These are phyloP conservation scores for Leistus spinibarbis DNA, from an alignment of 2,888 invertebrate species.

Conservation along the genomic window DNA sequence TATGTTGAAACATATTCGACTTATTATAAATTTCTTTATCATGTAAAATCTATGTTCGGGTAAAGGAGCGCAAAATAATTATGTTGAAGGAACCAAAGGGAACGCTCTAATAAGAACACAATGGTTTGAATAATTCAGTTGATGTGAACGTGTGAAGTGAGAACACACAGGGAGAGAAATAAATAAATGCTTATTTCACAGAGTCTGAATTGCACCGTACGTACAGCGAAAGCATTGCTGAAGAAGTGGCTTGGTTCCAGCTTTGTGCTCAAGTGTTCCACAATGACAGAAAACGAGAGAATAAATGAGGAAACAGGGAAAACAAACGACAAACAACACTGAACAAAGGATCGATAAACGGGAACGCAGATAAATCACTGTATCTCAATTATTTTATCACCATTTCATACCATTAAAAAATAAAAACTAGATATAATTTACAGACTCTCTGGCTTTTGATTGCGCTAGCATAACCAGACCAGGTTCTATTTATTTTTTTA, in stretches of 20 bases:
- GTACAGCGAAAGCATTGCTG: background rate
- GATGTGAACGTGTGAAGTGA: background rate
- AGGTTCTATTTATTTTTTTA: too few species aligned
- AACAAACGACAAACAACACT: background rate
- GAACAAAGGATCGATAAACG: background rate
- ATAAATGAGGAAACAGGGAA: background rate
- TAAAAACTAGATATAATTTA: background rate
- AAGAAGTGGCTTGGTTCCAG: background rate
- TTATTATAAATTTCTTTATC: background rate
- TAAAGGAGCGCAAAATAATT: background rate
- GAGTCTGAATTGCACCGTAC: constrained; percentile 2
- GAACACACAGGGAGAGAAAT: constrained; percentile 1
- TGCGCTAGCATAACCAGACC: too few species aligned
- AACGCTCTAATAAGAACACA: constrained; percentile 9
- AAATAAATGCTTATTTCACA: constrained; percentile 23
- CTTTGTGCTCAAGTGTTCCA: background rate
- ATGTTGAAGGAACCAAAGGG: background rate
- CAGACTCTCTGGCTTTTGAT: too few species aligned
- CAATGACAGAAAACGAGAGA: background rate
- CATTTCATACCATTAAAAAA: background rate
- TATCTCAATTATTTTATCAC: background rate
- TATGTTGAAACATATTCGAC: background rate
- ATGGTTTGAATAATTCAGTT: constrained; percentile 15
- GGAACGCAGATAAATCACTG: background rate
- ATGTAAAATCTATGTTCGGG: background rate